Base-by-base conservation (phyloP, 2,888 invertebrate genomes). In the Lasioglossum morio region DNA sequence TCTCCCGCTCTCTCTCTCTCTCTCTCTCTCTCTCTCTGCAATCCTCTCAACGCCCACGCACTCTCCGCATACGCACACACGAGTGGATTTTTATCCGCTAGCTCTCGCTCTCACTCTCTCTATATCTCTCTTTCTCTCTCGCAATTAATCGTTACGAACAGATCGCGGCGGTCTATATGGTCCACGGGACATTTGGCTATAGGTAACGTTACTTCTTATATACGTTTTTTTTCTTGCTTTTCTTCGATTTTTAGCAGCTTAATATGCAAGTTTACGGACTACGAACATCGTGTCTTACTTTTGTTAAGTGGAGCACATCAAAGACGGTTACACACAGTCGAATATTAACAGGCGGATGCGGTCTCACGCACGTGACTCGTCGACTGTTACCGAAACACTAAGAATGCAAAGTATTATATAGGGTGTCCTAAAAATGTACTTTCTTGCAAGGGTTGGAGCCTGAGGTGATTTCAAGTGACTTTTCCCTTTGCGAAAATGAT, bases 181-280 rank as follows among this genome's bases (percentile, higher is more conserved):
- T 94, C 92, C 93, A 92, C 93, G 92, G 92, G 93, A 94, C 93
- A 93, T 95, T 94, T 94, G 95, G 94, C 94, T 94, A 93, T 91
- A 92, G 91, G 92, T 93, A 94, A 94, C 93, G 90, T 85, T 87
- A 86, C 77, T 66, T 72, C 43, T 66, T 75, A 57, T 37, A 40
- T 74, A 34, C 75, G 43, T 72, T 86, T 84, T 76, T 74, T 78
- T 70, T 46, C 40, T 79, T 66, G 48, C 48, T 60, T 69, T 75
- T 63, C 60, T 69, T 76, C 66, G 34, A 70, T 46, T 78, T 79
- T 79, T 23, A 69, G 69, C 69, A 23, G n/a, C 40, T 81, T 84
- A 81, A 86, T 87, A 75, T n/a, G 53, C 57, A 76, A 40, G 34
- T 86, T 87, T 89, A 82, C 63, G 73, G 86, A 70, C 81, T 91